phyloP scores from a whole-genome alignment of 2,797 vertebrate genomes.

The Meriones psammophilus region DNA sequence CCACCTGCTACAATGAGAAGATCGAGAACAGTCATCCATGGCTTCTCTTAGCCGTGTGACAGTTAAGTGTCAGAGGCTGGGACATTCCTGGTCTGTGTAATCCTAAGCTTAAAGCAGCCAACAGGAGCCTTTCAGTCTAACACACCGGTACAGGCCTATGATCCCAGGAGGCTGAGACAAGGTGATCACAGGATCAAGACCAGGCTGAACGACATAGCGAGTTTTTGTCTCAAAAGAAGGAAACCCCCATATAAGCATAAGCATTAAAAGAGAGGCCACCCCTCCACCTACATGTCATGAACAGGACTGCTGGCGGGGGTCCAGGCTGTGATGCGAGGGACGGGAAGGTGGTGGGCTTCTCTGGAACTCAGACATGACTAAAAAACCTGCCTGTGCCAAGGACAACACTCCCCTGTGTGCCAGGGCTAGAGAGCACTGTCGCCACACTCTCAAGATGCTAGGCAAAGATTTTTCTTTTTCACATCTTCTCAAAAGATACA shows the following conservation, averaged over 20 bases:
- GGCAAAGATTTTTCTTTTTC: constrained; percentile 29
- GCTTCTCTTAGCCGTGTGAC: neutral
- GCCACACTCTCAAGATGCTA: neutral
- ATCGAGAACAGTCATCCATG: neutral
- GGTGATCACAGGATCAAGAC: neutral
- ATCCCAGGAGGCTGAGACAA: neutral
- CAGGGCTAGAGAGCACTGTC: neutral
- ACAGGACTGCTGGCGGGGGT: no score
- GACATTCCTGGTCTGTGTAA: neutral
- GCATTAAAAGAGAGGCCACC: neutral
- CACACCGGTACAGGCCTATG: no score
- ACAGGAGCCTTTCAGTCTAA: neutral
- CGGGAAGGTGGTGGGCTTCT: neutral
- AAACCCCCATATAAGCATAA: neutral
- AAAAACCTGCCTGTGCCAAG: neutral
- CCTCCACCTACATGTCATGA: neutral
- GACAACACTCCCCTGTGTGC: neutral
- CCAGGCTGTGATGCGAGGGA: neutral
- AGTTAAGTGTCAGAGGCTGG: neutral
- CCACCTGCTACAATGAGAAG: neutral
- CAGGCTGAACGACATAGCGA: neutral
- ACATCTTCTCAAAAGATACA: neutral
- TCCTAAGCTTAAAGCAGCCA: neutral
- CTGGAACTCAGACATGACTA: neutral
- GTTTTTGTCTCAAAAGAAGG: neutral